A percentile compares a stretch with the other conserved stretches of the same genome.
Conservation (phyloP, 2,888 invertebrate genomes). For the Ochropleura plecta region DNA sequence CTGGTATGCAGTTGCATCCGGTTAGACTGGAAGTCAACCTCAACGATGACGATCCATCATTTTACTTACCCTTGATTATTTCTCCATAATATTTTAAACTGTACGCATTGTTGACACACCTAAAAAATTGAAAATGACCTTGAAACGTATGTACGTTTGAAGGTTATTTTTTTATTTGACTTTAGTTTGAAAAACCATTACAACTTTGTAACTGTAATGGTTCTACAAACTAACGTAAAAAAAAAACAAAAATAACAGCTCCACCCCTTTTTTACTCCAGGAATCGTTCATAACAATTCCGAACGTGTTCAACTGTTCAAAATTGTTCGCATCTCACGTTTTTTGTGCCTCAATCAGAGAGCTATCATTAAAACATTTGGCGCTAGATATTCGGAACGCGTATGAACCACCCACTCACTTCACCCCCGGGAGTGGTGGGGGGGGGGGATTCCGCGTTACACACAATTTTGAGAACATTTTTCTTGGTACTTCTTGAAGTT, state of each 20-base stretch:
- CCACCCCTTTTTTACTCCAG: constrained; percentile 8
- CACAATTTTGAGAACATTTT: constrained; percentile 57
- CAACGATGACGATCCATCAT: not conserved
- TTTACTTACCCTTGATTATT: not conserved
- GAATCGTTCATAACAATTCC: constrained; percentile 47
- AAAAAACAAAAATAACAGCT: constrained; percentile 4
- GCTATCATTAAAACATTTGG: constrained; percentile 66
- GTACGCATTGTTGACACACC: not conserved
- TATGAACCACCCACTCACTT: constrained; percentile 35
- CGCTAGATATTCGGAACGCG: constrained; percentile 62
- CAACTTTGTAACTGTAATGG: no score
- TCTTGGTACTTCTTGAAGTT: constrained; percentile 19
- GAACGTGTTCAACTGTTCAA: constrained; percentile 50
- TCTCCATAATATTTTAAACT: not conserved
- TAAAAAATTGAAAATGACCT: not conserved
- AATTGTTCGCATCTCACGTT: constrained; percentile 54
- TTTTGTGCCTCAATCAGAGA: constrained; percentile 62
- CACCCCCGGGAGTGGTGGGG: not conserved
- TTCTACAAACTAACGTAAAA: not conserved
- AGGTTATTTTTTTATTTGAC: not conserved
- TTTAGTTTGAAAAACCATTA: no score
- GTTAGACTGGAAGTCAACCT: no score
- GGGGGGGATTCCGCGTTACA: constrained; percentile 40
- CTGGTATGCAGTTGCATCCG: no score
- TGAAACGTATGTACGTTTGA: not conserved